Base-by-base conservation (phyloP, 1,140 invertebrate species). In the Anastrepha obliqua region DNA sequence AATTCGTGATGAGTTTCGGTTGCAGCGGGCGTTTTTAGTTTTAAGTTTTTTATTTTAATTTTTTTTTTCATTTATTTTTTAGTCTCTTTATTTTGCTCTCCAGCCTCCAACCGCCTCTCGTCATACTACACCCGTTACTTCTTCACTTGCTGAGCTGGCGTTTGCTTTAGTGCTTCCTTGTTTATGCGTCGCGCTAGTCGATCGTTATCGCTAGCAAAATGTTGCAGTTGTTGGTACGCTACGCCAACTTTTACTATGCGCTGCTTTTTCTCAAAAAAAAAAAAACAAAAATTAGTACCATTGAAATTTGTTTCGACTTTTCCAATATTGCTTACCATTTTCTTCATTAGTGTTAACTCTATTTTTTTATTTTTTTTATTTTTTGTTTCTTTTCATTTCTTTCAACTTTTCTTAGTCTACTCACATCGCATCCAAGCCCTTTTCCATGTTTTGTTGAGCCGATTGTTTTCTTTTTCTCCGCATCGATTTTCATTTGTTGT, bases 391-490 rank as follows among this genome's bases (percentile, higher is more conserved):
- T 67, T 87, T 17, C 81, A 29, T 67, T 20, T 42, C 89, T 90
- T 92, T 91, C 74, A 74, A 44, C 47, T 74, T 74, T 42, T 81
- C 44, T 74, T 29, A 8, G 4, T 74, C 2, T 29, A 51, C 8
- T 15, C 70, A 17, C 13, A 55, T 20, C n/a, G 5, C 17, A 7
- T 6, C 0, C 55, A n/a, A 11, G 74, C 74, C 74, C 74, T 81
- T 74, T 81, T 81, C 20, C 86, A 89, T 44, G 17, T 51, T 81
- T 81, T 55, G n/a, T 78, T 85, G 58, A 89, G 87, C 86, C 89
- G 88, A 90, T 91, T 88, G 89, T 90, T 90, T 90, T 88, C 59
- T 85, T 86, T 87, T 87, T 87, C 44, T 67, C 9, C 51, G 58
- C 29, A 44, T 86, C 9, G 20, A 74, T 88, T 60, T 86, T 51